Evolutionary conservation across 2,797 vertebrate species (phyloP).

Genomic region (Pipistrellus nathusii): DNA sequence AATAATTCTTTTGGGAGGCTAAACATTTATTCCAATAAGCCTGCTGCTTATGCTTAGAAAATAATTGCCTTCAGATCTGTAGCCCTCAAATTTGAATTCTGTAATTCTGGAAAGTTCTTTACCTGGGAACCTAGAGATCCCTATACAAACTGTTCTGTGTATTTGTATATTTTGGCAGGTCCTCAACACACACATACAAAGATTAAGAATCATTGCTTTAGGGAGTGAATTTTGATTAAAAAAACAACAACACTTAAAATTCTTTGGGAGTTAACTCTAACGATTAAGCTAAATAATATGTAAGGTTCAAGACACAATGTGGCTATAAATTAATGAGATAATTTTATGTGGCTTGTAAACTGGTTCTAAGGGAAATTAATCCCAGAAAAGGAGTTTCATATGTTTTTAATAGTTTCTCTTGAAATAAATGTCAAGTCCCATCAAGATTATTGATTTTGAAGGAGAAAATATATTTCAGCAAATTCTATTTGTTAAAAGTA

Average conservation of each 20-base stretch:
- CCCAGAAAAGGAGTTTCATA: conserved; percentile 1
- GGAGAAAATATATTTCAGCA: conserved; percentile 17
- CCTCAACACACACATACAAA: neutral
- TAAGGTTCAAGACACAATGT: conserved; percentile 35
- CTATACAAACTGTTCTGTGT: neutral
- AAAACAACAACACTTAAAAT: neutral
- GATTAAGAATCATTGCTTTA: conserved; percentile 34
- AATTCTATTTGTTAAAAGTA: conserved; percentile 29
- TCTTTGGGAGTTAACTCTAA: neutral
- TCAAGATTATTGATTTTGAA: neutral
- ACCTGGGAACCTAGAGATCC: neutral
- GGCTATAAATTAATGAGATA: conserved; percentile 45
- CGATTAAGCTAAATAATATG: conserved; percentile 27
- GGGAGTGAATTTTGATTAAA: conserved; percentile 11
- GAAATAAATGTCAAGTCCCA: conserved; percentile 44
- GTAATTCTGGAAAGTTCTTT: conserved; percentile 16
- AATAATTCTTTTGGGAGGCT: conserved; percentile 25
- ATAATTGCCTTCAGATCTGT: neutral
- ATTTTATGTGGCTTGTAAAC: conserved; percentile 3
- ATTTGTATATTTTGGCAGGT: neutral
- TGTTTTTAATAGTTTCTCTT: conserved; percentile 48
- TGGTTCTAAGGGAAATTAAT: conserved; percentile 50
- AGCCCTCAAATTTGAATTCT: neutral
- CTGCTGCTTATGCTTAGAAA: conserved; percentile 13
- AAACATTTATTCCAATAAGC: conserved; percentile 15